Percentiles rank a stretch among this genome's conserved stretches.
phyloP scores from a whole-genome alignment of 1,140 invertebrate species.

The Bradysia coprophila region DNA sequence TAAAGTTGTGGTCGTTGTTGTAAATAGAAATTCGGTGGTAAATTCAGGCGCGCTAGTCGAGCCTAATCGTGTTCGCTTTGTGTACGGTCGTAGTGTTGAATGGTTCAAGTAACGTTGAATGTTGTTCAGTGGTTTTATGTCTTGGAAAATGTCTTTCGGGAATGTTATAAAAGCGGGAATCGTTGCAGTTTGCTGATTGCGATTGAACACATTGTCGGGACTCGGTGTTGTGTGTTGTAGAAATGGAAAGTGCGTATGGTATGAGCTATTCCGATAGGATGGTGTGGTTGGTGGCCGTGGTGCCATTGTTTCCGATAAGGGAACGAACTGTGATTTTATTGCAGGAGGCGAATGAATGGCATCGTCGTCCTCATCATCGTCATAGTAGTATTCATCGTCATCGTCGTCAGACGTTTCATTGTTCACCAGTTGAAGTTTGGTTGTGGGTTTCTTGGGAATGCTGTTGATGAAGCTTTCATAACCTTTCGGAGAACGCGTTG shows the following conservation, averaged over 20 bases:
- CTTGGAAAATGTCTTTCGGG: slow-evolving; percentile 21
- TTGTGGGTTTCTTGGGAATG: slow-evolving; percentile 8
- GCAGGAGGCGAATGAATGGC: slow-evolving; percentile 28
- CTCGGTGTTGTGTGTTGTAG: background rate
- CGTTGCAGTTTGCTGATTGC: slow-evolving; percentile 5
- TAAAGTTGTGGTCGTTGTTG: slow-evolving; percentile 4
- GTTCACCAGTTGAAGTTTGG: slow-evolving; percentile 7
- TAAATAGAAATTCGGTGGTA: slow-evolving; percentile 21
- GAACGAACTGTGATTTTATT: slow-evolving; percentile 34
- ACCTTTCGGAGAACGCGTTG: slow-evolving; percentile 8
- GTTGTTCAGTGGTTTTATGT: slow-evolving; percentile 3
- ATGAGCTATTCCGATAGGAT: background rate
- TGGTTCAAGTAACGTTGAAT: slow-evolving; percentile 27
- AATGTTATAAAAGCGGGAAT: slow-evolving; percentile 21
- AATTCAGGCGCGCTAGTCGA: slow-evolving; percentile 17
- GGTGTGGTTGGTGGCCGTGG: slow-evolving; percentile 9
- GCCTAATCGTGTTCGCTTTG: slow-evolving; percentile 14
- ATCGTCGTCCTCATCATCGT: slow-evolving; percentile 29
- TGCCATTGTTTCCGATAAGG: slow-evolving; percentile 31
- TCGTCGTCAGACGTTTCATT: slow-evolving; percentile 12
- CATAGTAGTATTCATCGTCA: slow-evolving; percentile 30
- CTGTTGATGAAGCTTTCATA: slow-evolving; percentile 18
- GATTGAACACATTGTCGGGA: too few species aligned
- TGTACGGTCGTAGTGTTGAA: slow-evolving; percentile 28
- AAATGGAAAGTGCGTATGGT: too few species aligned